A percentile compares a stretch with the other conserved stretches of the same genome.
phyloP scores from a whole-genome alignment of 2,888 invertebrate genomes.

The Hydrotaea diabolus region DNA sequence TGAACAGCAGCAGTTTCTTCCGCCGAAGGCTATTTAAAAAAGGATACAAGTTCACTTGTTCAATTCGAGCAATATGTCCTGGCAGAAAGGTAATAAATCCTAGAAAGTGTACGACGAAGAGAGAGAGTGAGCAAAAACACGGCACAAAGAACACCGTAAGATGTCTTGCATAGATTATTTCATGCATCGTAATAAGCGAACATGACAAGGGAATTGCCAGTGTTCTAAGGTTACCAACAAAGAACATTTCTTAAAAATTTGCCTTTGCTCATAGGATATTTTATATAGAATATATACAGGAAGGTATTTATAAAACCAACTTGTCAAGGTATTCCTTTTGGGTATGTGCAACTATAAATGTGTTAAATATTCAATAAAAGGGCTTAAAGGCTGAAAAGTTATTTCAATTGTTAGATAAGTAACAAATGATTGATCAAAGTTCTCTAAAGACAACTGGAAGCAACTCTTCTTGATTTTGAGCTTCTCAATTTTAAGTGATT shows the following conservation, averaged over 20 bases:
- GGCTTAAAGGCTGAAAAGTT: too few relatives aligned
- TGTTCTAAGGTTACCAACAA: constrained; percentile 8
- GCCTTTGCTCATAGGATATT: not conserved
- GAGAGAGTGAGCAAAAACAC: too few relatives aligned
- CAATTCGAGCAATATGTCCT: constrained; percentile 51
- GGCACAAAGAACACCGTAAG: not conserved
- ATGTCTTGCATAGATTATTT: constrained; percentile 24
- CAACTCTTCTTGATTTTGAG: too few relatives aligned
- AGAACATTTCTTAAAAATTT: not conserved
- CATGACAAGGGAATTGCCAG: not conserved
- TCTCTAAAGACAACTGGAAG: too few relatives aligned
- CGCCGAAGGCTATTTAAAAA: constrained; percentile 52
- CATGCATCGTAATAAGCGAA: not conserved
- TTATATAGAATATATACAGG: too few relatives aligned
- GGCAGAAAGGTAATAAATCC: constrained; percentile 60
- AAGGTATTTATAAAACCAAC: not conserved
- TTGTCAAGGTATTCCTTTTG: not conserved
- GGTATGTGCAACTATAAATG: not conserved
- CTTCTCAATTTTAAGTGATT: too few relatives aligned
- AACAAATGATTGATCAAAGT: too few relatives aligned
- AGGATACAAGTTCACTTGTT: constrained; percentile 44
- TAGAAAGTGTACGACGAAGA: not conserved
- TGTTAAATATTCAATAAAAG: too few relatives aligned
- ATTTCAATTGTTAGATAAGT: too few relatives aligned
- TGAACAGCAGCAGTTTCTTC: constrained; percentile 2